Base-by-base conservation (phyloP, 1,140 invertebrate species). In the Hyles euphorbiae region DNA sequence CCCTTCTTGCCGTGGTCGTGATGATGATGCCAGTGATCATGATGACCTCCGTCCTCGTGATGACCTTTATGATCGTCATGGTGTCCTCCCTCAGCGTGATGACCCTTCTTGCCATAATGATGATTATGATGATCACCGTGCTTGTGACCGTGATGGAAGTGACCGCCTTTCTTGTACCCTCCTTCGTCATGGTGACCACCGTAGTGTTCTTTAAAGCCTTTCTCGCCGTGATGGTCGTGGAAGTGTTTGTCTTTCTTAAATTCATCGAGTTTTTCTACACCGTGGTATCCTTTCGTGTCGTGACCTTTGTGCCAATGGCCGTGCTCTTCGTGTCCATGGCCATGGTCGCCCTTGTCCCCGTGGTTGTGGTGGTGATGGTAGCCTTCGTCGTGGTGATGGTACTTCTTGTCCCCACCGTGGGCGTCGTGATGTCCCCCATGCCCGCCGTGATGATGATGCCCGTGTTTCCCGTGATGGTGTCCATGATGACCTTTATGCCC, bases 161-260 rank as follows among this genome's bases (percentile, higher is more conserved):
- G 82, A 34, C 82, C 81, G 52, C 93, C 93, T 61, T 93, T 92
- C 70, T 95, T 93, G 68, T 91, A 90, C 8, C 90, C 91, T 58
- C 94, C 93, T 57, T 92, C 91, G 53, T 93, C 91, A 64, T 94
- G 92, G 69, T 92, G 91, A 40, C 91, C 90, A 32, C 80, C 83
- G 70, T 94, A 90, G 62, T 91, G 90, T 63, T 91, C 90, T 68
- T 94, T 91, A 65, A 93, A 91, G 0, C 94, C 94, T 43, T 93
- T 93, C 54, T 94, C 94, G 60, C 95, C 93, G 67, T 91, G 91
- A 64, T 95, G 93, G 47, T 95, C 93, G 70, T 95, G 95, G 87
- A 95, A 95, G 68, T 88, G 22, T 22, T 22, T 22, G 22, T 22
- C 22, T 22, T 22, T 22, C 22, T 22, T 22, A 22, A 22, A 22